phyloP scores from a whole-genome alignment of 1,140 invertebrate species.

The Hetaerina americana region DNA sequence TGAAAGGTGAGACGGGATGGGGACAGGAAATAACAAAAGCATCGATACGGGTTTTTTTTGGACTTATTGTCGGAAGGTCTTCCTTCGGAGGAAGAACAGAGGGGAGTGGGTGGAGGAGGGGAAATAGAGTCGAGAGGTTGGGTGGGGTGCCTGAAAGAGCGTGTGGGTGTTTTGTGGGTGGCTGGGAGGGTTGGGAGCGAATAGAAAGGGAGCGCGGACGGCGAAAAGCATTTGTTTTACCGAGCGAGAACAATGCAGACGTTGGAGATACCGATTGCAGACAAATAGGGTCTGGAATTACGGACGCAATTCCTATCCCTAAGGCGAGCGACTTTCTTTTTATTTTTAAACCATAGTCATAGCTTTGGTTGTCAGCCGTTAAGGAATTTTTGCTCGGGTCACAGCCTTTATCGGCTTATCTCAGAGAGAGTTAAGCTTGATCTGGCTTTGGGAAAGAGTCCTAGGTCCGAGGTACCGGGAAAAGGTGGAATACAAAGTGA shows the following conservation, averaged over 20 bases:
- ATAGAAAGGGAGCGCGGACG: background rate
- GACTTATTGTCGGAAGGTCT: background rate
- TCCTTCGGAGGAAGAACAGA: background rate
- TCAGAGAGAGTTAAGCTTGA: no score
- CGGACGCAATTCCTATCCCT: background rate
- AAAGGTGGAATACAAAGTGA: no score
- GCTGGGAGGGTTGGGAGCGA: no score
- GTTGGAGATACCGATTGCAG: background rate
- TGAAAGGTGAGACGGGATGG: background rate
- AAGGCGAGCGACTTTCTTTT: background rate
- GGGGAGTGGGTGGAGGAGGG: background rate
- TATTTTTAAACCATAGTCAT: background rate
- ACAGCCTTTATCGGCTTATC: no score
- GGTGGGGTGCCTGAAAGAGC: no score
- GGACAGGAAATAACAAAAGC: background rate
- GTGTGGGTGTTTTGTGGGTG: no score
- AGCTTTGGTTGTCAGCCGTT: background rate
- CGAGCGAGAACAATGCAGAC: background rate
- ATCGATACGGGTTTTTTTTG: background rate
- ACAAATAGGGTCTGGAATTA: background rate
- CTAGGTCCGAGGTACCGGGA: no score
- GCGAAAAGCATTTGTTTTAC: background rate
- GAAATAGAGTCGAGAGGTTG: no score
- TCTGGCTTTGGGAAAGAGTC: no score
- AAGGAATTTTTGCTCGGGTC: background rate